Evolutionary conservation across 1,140 invertebrate genomes (phyloP), one percentile per base, ranked within the genome.

Genomic region (Ostrea denselamellosa): DNA sequence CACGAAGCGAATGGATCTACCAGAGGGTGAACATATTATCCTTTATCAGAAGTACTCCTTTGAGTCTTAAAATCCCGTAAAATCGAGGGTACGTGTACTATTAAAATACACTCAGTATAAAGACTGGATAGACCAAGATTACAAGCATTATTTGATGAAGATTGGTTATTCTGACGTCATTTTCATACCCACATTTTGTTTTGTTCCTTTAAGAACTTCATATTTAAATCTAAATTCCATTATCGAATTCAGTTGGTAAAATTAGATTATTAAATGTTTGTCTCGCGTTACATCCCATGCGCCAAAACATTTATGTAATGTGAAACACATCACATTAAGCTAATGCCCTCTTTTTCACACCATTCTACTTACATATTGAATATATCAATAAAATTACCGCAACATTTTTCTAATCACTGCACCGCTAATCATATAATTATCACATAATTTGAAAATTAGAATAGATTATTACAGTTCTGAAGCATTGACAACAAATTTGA

Each of bases 241-340:
- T 62, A 62, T 62, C 14, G 5, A 62, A 62, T 19, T 62, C 58
- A 62, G 14, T 62, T 62, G 7, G 7, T 62, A 34, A 77, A 77
- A 9, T 77, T 77, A 28, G 65, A 77, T 28, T 34, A 28, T 28
- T 28, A 77, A 44, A 34, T 77, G 9, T 77, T 34, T 28, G 25
- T 25, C 28, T 77, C 68, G 28, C 12, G 22, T 3, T 34, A 28
- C 8, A 77, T 77, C 51, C 44, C 34, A 44, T 44, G n/a, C 44
- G n/a, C n/a, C 82, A 53, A 53, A 83, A 83, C 25, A 83, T 52
- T 83, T n/a, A 44, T 53, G 25, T 83, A 83, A 54, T 83, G 82
- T 83, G 52, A 53, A 83, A 53, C 82, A n/a, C 22, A 22, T 44
- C 82, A 83, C 12, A 83, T 12, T 4, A 12, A 83, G 9, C 34